A percentile compares a stretch with the other conserved stretches of the same genome.
Evolutionary conservation across 2,113 vertebrate species (phyloP).

Genomic region (Nothoprocta perdicaria): DNA sequence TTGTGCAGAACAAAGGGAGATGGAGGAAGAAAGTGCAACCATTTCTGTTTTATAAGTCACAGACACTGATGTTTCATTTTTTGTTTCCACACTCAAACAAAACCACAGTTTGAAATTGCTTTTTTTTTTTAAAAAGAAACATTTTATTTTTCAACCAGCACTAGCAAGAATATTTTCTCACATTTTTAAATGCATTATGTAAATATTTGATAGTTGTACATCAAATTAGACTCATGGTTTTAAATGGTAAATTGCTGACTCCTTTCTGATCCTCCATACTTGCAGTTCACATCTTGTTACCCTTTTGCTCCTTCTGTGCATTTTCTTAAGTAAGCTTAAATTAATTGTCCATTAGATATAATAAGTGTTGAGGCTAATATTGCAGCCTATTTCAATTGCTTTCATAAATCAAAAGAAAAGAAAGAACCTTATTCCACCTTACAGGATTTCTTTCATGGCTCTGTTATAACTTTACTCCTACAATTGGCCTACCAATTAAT

Average conservation of each 20-base stretch:
- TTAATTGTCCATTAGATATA: slow-evolving; percentile 27
- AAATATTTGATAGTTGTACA: background rate
- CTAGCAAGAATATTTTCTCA: background rate
- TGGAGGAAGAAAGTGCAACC: background rate
- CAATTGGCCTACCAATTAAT: background rate
- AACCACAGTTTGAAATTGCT: background rate
- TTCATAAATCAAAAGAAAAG: slow-evolving; percentile 19
- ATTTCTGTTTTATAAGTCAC: background rate
- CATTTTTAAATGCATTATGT: background rate
- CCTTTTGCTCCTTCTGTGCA: background rate
- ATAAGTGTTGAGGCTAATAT: background rate
- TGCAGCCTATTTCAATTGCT: slow-evolving; percentile 11
- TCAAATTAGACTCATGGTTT: background rate
- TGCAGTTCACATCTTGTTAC: background rate
- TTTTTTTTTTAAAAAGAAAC: background rate
- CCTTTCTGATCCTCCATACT: background rate
- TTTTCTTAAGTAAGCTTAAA: slow-evolving; percentile 41
- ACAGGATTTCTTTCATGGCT: background rate
- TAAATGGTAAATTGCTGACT: background rate
- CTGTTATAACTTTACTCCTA: background rate
- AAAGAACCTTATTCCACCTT: background rate
- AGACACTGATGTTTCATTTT: background rate
- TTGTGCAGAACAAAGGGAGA: accelerated
- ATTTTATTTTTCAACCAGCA: background rate
- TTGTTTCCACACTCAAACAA: background rate